Conservation (phyloP, 2,113 vertebrate species). For the Coreoperca whiteheadi region DNA sequence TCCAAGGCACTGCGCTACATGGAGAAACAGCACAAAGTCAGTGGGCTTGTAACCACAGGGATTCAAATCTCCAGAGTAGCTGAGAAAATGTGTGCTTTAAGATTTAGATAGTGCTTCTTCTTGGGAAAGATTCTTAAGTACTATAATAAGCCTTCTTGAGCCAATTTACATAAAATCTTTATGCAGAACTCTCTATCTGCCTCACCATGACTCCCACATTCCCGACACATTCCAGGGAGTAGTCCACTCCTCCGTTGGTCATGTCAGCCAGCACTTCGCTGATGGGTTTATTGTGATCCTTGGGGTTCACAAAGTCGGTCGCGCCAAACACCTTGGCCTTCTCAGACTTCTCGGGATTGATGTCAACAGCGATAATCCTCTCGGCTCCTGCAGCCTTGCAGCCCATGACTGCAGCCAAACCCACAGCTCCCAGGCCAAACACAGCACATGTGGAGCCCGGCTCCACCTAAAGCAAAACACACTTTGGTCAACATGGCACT, state of each 20-base stretch:
- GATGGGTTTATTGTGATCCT: slow-evolving; percentile 83
- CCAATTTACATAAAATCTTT: not conserved
- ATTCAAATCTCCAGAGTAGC: not conserved
- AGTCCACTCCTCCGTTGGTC: slow-evolving; percentile 85
- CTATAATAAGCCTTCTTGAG: not conserved
- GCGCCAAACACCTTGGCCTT: slow-evolving; percentile 86
- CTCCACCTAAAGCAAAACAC: slow-evolving; percentile 79
- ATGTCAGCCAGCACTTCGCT: slow-evolving; percentile 85
- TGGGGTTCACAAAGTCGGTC: slow-evolving; percentile 85
- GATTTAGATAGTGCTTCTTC: not conserved
- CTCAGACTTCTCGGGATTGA: slow-evolving; percentile 87
- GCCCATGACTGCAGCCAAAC: slow-evolving; percentile 88
- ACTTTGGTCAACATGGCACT: not conserved
- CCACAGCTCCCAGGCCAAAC: slow-evolving; percentile 89
- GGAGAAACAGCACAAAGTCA: not conserved
- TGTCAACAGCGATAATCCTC: slow-evolving; percentile 85
- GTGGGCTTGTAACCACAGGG: fast-evolving
- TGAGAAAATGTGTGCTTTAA: not conserved
- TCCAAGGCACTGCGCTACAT: slow-evolving; percentile 86
- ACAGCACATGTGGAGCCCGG: slow-evolving; percentile 87
- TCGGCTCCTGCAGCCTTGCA: slow-evolving; percentile 87
- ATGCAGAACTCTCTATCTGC: not conserved
- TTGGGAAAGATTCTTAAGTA: not conserved
- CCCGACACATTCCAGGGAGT: slow-evolving; percentile 86
- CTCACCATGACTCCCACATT: slow-evolving; percentile 84